Evolutionary conservation across 35 echinoderm and acorn worm species (phyloP), one percentile per base, ranked within the genome.

Genomic region (Eucidaris tribuloides): DNA sequence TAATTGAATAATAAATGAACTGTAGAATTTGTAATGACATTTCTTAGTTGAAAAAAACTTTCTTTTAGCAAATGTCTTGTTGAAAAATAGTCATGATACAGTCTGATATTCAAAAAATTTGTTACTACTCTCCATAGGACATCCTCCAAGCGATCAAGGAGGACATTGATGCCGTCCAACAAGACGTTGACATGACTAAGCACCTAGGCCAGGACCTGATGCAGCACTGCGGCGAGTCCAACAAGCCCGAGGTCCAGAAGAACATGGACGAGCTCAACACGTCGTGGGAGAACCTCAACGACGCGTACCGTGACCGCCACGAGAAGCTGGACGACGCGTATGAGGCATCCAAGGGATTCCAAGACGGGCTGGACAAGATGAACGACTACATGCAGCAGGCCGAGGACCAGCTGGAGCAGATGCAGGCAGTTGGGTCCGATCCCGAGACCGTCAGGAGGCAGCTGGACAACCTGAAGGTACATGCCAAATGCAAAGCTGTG

Each of bases 171-270:
- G 87, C 86, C 11, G 78, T 85, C 28, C 46, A 80, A 48, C 90
- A 93, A 7, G 96, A 99, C 50, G 22, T 99, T 46, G 91, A 93
- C 4, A 89, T 86, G 50, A 84, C 81, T n/a, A 48, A 60, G 19
- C 90, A 93, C 46, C 89, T 77, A 0, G 91, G 86, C 24, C 59
- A 81, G 22, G 96, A 99, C 71, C 83, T 99, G 15, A 85, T 99
- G 78, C 87, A 74, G 27, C 87, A 86, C 44, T 93, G 90, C 50
- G 91, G 96, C 19, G 96, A 99, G 20, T 56, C 96, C 3, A 91
- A 99, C 83, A 99, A 92, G 58, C 96, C 96, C 0, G 96, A 99
- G 42, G 96, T 99, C 46, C 86, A 99, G 66, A 92, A 92, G 82
- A 99, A 90, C 34, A 83, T 99, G 32, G 96, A 99, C 31, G 96